Evolutionary conservation across 23 tunicate genomes (phyloP).

Genomic region (Phallusia fumigata): DNA sequence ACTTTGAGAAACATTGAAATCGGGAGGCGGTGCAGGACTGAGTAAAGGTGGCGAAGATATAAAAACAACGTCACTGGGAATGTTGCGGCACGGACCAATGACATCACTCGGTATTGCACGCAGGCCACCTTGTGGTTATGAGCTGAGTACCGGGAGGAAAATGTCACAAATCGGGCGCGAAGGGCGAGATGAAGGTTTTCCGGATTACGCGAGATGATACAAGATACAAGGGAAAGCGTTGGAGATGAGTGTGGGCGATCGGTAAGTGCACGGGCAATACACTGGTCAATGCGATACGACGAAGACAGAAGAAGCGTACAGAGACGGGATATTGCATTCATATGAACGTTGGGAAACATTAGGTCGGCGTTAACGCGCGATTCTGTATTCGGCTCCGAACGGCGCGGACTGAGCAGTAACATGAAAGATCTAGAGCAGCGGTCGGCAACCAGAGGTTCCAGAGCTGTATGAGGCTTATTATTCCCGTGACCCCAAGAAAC

Average conservation of each 20-base stretch:
- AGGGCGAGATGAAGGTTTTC: conserved; percentile 1
- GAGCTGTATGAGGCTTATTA: too few species aligned
- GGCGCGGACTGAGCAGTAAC: too few species aligned
- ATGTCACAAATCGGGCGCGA: not conserved
- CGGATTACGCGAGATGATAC: conserved; percentile 10
- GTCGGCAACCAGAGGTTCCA: too few species aligned
- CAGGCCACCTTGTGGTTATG: not conserved
- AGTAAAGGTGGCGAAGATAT: too few species aligned
- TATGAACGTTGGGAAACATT: not conserved
- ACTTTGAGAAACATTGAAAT: too few species aligned
- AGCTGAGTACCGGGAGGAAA: not conserved
- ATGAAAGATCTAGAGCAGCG: too few species aligned
- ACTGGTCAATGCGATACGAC: not conserved
- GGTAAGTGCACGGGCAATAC: not conserved
- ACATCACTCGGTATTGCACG: not conserved
- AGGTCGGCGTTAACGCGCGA: too few species aligned
- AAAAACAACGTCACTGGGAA: too few species aligned
- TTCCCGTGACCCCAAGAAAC: too few species aligned
- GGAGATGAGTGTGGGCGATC: not conserved
- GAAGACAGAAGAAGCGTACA: not conserved
- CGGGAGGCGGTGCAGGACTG: too few species aligned
- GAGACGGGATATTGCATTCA: not conserved
- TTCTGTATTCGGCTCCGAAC: too few species aligned
- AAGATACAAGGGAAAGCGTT: not conserved
- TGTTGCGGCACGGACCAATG: too few species aligned